phyloP scores from a whole-genome alignment of 1,140 invertebrate genomes.

The Ceratitis capitata region DNA sequence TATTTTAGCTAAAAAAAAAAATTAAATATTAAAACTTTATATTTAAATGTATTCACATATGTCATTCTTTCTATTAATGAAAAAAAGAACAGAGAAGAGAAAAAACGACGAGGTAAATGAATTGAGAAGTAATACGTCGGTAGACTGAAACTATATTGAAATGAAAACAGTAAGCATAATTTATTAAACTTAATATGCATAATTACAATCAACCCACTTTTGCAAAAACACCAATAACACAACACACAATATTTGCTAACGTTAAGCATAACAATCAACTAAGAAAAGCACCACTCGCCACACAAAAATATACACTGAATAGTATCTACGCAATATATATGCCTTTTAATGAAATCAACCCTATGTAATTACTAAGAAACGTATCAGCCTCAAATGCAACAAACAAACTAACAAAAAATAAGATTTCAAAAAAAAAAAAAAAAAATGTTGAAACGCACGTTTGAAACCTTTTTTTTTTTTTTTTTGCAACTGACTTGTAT shows the following conservation, averaged over 20 bases:
- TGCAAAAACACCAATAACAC: background rate
- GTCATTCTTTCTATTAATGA: background rate
- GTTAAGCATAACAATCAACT: background rate
- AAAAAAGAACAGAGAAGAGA: no score
- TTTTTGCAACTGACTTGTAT: no score
- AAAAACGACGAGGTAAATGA: background rate
- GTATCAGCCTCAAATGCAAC: background rate
- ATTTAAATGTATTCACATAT: background rate
- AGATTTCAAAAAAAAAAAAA: background rate
- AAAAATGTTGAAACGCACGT: background rate
- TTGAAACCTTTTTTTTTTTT: no score
- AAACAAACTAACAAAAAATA: no score
- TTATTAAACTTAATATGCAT: background rate
- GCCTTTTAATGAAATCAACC: constrained; percentile 4
- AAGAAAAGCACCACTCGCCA: background rate
- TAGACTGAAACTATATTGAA: constrained; percentile 5
- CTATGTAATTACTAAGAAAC: background rate
- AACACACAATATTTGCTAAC: background rate
- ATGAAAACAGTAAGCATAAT: background rate
- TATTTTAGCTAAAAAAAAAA: constrained; percentile 27
- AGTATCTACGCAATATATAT: constrained; percentile 27
- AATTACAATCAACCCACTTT: background rate
- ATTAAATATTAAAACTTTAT: background rate
- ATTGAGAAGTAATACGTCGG: background rate
- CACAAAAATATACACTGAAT: background rate